Percentiles rank a stretch among this genome's conserved stretches.
These are phyloP conservation scores for Scomber scombrus DNA, from an alignment of 2,113 vertebrate genomes.

Conservation along the genomic window DNA sequence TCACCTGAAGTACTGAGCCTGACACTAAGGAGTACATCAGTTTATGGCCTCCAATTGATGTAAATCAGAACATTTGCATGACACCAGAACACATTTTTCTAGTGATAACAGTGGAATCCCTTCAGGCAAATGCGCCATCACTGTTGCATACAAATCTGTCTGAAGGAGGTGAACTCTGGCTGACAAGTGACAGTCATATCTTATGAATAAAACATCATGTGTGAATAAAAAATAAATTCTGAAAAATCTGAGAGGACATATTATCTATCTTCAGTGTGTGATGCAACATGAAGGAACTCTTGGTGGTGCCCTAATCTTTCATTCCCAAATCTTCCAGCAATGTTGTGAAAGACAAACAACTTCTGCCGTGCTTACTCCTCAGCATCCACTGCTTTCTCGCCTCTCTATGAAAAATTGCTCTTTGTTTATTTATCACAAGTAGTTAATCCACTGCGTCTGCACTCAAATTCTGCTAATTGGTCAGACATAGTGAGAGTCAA, in stretches of 20 bases:
- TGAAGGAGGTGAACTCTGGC: constrained; percentile 56
- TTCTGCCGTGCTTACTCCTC: background rate
- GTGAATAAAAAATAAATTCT: constrained; percentile 46
- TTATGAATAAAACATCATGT: constrained; percentile 71
- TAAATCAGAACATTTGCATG: constrained; percentile 50
- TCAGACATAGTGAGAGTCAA: constrained; percentile 35
- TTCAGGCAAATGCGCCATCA: constrained; percentile 36
- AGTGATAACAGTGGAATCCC: constrained; percentile 35
- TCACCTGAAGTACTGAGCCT: constrained; percentile 1
- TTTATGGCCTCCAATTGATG: constrained; percentile 38
- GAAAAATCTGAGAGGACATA: constrained; percentile 41
- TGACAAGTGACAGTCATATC: constrained; percentile 66
- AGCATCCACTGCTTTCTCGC: background rate
- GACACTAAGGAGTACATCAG: constrained; percentile 24
- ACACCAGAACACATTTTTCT: constrained; percentile 34
- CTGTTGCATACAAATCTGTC: constrained; percentile 51
- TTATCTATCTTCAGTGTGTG: constrained; percentile 43
- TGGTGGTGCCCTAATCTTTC: constrained; percentile 41
- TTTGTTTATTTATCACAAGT: background rate
- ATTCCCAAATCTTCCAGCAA: constrained; percentile 29
- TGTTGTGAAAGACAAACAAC: constrained; percentile 26
- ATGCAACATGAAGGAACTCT: constrained; percentile 49
- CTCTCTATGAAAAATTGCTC: background rate
- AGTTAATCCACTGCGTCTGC: constrained; percentile 3
- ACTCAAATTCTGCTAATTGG: constrained; percentile 38